phyloP scores from a whole-genome alignment of 2,113 vertebrate species.

The Melanocharis versteri region DNA sequence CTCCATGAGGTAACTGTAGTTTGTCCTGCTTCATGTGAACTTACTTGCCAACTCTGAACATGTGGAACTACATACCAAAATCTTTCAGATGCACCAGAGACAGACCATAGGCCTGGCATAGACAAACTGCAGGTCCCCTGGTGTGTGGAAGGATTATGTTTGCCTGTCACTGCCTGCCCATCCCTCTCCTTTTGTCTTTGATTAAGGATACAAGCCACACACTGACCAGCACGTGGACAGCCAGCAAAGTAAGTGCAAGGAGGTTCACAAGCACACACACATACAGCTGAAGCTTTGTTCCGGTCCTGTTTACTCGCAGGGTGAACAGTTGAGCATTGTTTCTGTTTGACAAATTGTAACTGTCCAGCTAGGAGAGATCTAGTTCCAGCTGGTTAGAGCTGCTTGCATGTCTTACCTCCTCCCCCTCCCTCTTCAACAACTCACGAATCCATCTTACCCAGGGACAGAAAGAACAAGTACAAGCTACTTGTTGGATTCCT shows the following conservation, averaged over 20 bases:
- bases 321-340: slow-evolving; percentile 58
- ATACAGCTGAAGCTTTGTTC: slow-evolving; percentile 55
- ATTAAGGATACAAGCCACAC: background rate
- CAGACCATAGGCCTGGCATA: background rate
- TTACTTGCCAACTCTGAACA: background rate
- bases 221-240: background rate
- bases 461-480: background rate
- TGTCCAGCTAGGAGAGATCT: slow-evolving; percentile 2
- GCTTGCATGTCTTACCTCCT: background rate
- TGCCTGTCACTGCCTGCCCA: background rate
- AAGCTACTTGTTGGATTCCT: background rate
- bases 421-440: background rate
- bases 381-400: slow-evolving; percentile 37
- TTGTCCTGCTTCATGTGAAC: background rate
- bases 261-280: background rate
- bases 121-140: background rate
- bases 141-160: background rate
- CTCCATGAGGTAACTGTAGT: background rate
- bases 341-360: slow-evolving; percentile 38
- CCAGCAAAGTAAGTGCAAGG: slow-evolving; percentile 15
- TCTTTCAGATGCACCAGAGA: background rate
- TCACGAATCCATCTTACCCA: background rate
- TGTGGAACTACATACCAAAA: background rate
- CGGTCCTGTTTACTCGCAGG: background rate
- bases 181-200: background rate